Conservation (phyloP, 2,888 invertebrate genomes). For the Kryphioiulus occultus region DNA sequence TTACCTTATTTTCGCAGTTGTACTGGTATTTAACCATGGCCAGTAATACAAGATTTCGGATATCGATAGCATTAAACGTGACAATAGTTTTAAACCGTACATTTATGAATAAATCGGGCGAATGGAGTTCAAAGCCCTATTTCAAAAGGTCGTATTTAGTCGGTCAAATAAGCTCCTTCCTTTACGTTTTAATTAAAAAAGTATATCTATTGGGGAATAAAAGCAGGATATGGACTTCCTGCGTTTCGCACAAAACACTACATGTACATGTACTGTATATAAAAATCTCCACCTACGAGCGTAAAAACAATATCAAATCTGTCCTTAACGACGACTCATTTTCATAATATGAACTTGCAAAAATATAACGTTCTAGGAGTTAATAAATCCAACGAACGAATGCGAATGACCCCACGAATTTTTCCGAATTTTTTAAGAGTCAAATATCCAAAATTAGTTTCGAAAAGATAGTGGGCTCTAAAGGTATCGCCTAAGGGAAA, state of each 20-base stretch:
- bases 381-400: not conserved
- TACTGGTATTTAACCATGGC: not conserved
- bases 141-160: constrained; percentile 23
- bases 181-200: constrained; percentile 23
- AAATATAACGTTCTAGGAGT: not conserved
- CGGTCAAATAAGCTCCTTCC: constrained; percentile 15
- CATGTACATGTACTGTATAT: not conserved
- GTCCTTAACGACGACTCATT: not conserved
- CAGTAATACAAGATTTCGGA: constrained; percentile 1
- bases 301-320: constrained; percentile 14
- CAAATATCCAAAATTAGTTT: too few species aligned
- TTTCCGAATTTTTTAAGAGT: too few species aligned
- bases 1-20: not conserved
- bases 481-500: too few species aligned
- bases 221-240: constrained; percentile 45
- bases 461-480: too few species aligned
- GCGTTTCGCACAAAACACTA: not conserved
- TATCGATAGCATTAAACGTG: not conserved
- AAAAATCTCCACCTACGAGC: constrained; percentile 23
- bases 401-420: constrained; percentile 4
- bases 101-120: not conserved
- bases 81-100: not conserved
- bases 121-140: constrained; percentile 11
- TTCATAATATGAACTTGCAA: not conserved
- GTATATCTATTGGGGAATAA: constrained; percentile 10